Evolutionary conservation across 2,797 vertebrate species (phyloP), one percentile per base, ranked within the genome.

Genomic region (Nannoperca australis): DNA sequence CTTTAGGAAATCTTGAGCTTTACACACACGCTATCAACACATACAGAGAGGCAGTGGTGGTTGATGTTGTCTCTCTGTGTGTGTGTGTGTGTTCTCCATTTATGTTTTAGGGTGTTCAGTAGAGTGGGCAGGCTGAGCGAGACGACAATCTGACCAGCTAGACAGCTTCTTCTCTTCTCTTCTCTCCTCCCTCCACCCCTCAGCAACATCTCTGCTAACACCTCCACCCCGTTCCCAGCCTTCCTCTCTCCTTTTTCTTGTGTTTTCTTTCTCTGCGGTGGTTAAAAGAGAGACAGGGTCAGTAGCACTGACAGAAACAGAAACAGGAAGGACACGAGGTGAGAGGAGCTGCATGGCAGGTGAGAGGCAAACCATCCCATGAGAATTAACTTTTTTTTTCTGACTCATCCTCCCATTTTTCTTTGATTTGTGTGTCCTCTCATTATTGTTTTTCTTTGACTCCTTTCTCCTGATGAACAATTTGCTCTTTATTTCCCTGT

Each of bases 311-410:
- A 76, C 76, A 85, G 72, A 73, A 59, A 77, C 55, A 70, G 78
- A 70, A 80, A 75, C 2, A 78, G 83, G 80, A 84, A 83, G 89
- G 85, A 81, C 72, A 86, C 89, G 84, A 85, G 82, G 90, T 88
- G 89, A 92, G 80, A 85, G 79, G 86, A 71, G 73, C 83, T 66
- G 53, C 44, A 27, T 73, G 75, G 79, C 87, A 93, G 91, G 92
- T 92, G 85, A 93, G 89, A 89, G 73, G 61, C 63, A 76, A 78
- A 69, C n/a, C 27, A 4, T 9, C 59, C 30, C 55, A 13, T 56
- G 62, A 64, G 44, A 76, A 78, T 84, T 58, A 8, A 60, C 45
- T 76, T 22, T 62, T 56, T 70, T 62, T 68, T 55, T 72, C 62
- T 75, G n/a, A 77, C 75, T 77, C 47, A 60, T 85, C 60, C 15